phyloP scores from a whole-genome alignment of 2,888 invertebrate species.

The Ceriagrion tenellum region DNA sequence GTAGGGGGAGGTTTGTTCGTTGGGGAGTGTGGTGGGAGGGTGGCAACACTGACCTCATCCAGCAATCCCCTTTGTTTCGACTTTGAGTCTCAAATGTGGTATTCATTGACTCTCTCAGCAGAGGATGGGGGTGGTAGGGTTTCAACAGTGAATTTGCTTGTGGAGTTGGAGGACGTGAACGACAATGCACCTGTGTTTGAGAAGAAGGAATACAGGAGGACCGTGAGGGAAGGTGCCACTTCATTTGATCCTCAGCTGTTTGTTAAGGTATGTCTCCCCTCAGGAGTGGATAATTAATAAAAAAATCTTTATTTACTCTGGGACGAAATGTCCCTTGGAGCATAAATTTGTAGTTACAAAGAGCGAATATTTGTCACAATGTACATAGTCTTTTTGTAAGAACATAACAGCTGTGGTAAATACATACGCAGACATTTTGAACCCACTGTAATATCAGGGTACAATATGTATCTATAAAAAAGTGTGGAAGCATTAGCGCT shows the following conservation, averaged over 20 bases:
- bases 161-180: constrained; percentile 87
- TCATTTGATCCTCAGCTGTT: constrained; percentile 90
- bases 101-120: constrained; percentile 89
- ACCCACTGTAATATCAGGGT: too few relatives aligned
- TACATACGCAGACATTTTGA: too few relatives aligned
- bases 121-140: constrained; percentile 89
- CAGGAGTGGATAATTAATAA: too few relatives aligned
- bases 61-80: constrained; percentile 79
- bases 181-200: constrained; percentile 89
- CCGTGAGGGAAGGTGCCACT: constrained; percentile 87
- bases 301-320: too few relatives aligned
- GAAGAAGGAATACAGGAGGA: constrained; percentile 85
- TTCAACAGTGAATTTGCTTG: constrained; percentile 85
- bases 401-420: too few relatives aligned
- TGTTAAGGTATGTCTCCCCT: constrained; percentile 81
- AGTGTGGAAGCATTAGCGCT: too few relatives aligned
- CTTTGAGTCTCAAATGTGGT: constrained; percentile 89
- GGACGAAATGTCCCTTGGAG: too few relatives aligned
- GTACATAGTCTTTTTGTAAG: too few relatives aligned
- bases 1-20: constrained; percentile 85
- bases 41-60: background rate
- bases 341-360: too few relatives aligned
- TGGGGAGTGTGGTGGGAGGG: constrained; percentile 74
- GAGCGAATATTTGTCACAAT: too few relatives aligned
- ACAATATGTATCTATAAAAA: too few relatives aligned